Evolutionary conservation across 1,140 invertebrate genomes (phyloP).

Genomic region (Platyura marginata): DNA sequence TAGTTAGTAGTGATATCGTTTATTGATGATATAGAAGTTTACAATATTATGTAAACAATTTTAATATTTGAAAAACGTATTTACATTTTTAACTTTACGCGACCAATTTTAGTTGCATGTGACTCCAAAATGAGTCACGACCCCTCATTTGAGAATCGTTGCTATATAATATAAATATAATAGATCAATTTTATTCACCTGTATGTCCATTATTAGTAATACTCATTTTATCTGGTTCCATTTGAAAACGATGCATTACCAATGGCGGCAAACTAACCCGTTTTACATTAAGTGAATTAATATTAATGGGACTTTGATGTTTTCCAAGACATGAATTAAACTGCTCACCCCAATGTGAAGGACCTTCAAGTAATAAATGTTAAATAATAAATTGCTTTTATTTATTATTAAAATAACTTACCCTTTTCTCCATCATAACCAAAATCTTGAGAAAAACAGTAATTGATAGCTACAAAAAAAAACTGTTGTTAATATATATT

Average conservation of each 20-base stretch:
- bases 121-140: no score
- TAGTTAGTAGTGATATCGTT: no score
- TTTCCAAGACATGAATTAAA: slow-evolving; percentile 52
- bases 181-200: slow-evolving; percentile 24
- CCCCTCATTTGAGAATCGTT: no score
- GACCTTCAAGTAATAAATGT: slow-evolving; percentile 32
- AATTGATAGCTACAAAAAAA: no score
- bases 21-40: no score
- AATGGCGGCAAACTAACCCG: slow-evolving; percentile 18
- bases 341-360: slow-evolving; percentile 45
- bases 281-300: slow-evolving; percentile 38
- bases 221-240: slow-evolving; percentile 28
- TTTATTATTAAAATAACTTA: background rate
- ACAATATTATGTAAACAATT: no score
- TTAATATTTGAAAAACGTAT: no score
- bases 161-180: no score
- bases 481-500: no score
- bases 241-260: slow-evolving; percentile 34
- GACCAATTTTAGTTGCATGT: no score
- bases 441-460: background rate
- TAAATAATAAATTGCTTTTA: background rate
- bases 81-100: no score
- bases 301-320: slow-evolving; percentile 64
- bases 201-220: slow-evolving; percentile 61
- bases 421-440: background rate